These are phyloP conservation scores for Choristoneura rosaceana DNA, from an alignment of 2,888 invertebrate species.

Conservation along the genomic window DNA sequence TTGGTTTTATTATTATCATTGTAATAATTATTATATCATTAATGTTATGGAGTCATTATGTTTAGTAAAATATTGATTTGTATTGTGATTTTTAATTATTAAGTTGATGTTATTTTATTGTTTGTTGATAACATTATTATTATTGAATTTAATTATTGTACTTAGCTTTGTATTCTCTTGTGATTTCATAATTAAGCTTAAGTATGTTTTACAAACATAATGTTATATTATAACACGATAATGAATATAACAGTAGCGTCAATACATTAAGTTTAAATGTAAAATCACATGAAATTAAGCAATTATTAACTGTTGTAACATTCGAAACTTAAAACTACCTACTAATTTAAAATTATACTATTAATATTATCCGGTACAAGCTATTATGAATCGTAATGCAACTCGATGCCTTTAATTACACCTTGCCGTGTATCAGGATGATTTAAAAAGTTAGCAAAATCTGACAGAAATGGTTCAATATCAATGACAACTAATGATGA, in stretches of 20 bases:
- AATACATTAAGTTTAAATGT: slow-evolving; percentile 58
- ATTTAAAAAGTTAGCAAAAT: slow-evolving; percentile 47
- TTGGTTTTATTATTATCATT: slow-evolving; percentile 44
- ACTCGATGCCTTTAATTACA: slow-evolving; percentile 9
- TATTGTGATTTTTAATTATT: slow-evolving; percentile 44
- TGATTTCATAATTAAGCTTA: slow-evolving; percentile 64
- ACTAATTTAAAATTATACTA: slow-evolving; percentile 55
- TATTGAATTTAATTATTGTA: slow-evolving; percentile 18
- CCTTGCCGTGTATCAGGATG: slow-evolving; percentile 44
- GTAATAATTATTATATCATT: slow-evolving; percentile 43
- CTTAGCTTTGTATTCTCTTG: slow-evolving; percentile 50
- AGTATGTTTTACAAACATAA: slow-evolving; percentile 37
- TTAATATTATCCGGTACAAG: slow-evolving; percentile 45
- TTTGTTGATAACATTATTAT: slow-evolving; percentile 17
- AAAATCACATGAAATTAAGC: slow-evolving; percentile 67
- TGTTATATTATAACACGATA: slow-evolving; percentile 34
- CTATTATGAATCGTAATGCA: slow-evolving; percentile 43
- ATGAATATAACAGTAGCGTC: slow-evolving; percentile 47
- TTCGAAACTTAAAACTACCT: slow-evolving; percentile 63
- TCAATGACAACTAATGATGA: slow-evolving; percentile 73
- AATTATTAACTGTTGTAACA: slow-evolving; percentile 46
- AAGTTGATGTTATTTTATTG: slow-evolving; percentile 26
- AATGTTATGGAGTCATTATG: slow-evolving; percentile 51
- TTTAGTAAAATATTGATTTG: slow-evolving; percentile 44
- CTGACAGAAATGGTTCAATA: slow-evolving; percentile 50